Evolutionary conservation across 2,888 invertebrate species (phyloP).

Genomic region (Theodoxus fluviatilis): DNA sequence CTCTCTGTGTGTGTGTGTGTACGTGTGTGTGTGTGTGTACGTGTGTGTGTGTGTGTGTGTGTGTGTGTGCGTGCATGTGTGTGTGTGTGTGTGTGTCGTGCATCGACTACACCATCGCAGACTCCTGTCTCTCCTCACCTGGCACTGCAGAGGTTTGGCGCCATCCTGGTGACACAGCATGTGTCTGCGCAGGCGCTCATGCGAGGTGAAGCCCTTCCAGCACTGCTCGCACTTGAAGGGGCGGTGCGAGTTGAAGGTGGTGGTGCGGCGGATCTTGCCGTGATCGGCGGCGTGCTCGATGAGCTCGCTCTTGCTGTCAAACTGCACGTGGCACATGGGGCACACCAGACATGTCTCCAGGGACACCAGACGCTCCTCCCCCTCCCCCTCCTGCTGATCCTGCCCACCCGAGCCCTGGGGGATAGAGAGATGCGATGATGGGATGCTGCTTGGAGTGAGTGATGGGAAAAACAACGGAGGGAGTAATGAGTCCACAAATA

Average conservation of each 20-base stretch:
- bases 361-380: slow-evolving; percentile 23
- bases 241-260: slow-evolving; percentile 65
- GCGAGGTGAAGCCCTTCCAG: slow-evolving; percentile 73
- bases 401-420: neutral
- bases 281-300: slow-evolving; percentile 67
- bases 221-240: slow-evolving; percentile 74
- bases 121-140: slow-evolving; percentile 42
- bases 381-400: slow-evolving; percentile 1
- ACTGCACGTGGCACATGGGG: slow-evolving; percentile 63
- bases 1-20: no score
- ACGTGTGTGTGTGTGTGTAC: no score
- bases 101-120: no score
- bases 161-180: slow-evolving; percentile 73
- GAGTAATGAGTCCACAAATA: no score
- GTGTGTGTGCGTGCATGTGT: no score
- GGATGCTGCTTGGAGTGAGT: no score
- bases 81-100: no score
- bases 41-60: no score
- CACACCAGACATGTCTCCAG: slow-evolving; percentile 49
- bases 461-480: no score
- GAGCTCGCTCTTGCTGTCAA: slow-evolving; percentile 65
- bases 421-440: no score
- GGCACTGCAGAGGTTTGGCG: slow-evolving; percentile 75
- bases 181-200: slow-evolving; percentile 73
- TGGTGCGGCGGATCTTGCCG: no score